Conservation (phyloP, 2,113 vertebrate species). For the Caracal caracal region DNA sequence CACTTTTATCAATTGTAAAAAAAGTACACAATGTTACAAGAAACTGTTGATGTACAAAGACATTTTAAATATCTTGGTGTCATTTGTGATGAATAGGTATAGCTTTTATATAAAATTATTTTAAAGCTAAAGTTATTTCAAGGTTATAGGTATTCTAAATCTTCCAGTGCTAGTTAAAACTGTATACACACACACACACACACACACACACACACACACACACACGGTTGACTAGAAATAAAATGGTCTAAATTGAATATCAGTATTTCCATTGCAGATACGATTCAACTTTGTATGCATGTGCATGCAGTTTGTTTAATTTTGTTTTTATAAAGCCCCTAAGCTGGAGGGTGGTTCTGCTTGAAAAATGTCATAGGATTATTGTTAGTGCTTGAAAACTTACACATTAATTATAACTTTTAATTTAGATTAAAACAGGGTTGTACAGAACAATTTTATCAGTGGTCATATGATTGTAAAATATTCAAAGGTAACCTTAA, state of each 20-base stretch:
- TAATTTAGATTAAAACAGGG: neutral
- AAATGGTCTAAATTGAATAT: neutral
- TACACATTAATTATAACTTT: neutral
- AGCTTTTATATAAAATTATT: slow-evolving; percentile 20
- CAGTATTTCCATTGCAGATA: neutral
- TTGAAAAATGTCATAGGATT: slow-evolving; percentile 8
- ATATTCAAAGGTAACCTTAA: neutral
- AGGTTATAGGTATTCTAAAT: neutral
- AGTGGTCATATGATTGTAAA: neutral
- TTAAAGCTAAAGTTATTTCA: slow-evolving; percentile 13
- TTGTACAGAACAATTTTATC: neutral
- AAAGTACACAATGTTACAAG: neutral
- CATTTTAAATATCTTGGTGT: neutral
- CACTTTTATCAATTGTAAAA: neutral
- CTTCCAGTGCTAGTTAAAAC: neutral
- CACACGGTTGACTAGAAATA: neutral
- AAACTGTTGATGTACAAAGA: neutral
- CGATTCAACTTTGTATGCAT: neutral
- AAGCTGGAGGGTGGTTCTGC: neutral
- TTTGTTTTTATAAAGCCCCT: neutral
- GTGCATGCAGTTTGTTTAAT: neutral
- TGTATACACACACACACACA: neutral
- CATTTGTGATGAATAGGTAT: neutral
- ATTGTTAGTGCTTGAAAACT: neutral
- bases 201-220: neutral